Evolutionary conservation across 2,113 vertebrate species (phyloP).

Genomic region (Rhombomys opimus): DNA sequence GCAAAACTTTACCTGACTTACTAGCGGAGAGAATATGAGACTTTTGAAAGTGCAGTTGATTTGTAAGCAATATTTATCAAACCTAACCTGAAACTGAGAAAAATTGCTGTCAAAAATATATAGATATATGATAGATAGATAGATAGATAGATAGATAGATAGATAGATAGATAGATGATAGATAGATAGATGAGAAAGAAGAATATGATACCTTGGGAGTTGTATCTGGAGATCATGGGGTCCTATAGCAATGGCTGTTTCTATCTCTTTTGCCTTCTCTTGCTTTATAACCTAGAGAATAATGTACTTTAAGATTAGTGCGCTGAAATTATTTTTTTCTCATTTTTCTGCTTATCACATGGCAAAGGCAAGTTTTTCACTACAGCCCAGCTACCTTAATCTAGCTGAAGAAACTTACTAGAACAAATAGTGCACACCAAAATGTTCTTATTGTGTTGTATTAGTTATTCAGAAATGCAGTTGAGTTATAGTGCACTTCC

Average conservation of each 20-base stretch:
- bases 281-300: not conserved
- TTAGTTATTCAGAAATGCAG: not conserved
- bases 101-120: not conserved
- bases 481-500: not conserved
- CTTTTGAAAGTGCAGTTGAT: not conserved
- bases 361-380: not conserved
- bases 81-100: not conserved
- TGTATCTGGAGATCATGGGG: not conserved
- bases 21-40: not conserved
- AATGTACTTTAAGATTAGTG: rapidly evolving
- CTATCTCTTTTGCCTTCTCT: rapidly evolving
- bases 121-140: too few species aligned
- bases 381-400: not conserved
- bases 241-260: not conserved
- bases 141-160: too few species aligned
- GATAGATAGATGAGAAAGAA: not conserved
- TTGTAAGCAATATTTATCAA: not conserved
- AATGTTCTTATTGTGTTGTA: not conserved
- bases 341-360: not conserved
- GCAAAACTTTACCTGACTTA: not conserved
- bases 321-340: rapidly evolving
- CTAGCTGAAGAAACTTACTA: not conserved
- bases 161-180: too few species aligned
- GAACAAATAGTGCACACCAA: not conserved
- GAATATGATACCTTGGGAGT: not conserved